Conservation (phyloP, 2,113 vertebrate species). For the Colistium nudipinnis region DNA sequence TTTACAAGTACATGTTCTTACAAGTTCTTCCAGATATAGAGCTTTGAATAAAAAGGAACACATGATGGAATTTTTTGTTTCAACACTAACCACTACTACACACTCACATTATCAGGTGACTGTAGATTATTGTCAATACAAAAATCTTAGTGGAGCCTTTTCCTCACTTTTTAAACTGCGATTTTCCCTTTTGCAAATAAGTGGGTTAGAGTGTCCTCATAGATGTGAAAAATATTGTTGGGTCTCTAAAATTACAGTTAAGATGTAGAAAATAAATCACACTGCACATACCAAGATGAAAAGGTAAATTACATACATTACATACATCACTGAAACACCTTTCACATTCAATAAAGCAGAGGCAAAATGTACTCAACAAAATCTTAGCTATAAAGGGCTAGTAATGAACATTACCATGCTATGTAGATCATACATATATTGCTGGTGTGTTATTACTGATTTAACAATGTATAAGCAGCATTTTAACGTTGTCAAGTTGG, state of each 20-base stretch:
- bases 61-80: constrained; percentile 51
- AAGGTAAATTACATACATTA: too few species aligned
- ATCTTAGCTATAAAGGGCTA: too few species aligned
- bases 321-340: too few species aligned
- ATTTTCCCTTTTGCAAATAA: background rate
- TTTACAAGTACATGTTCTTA: too few species aligned
- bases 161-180: too few species aligned
- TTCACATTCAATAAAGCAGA: too few species aligned
- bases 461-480: background rate
- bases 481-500: background rate
- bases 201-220: background rate
- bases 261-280: too few species aligned
- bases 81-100: constrained; percentile 30
- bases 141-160: too few species aligned
- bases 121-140: constrained; percentile 16
- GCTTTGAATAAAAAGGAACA: constrained; percentile 52
- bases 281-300: too few species aligned
- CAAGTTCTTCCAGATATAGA: constrained; percentile 47
- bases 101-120: too few species aligned
- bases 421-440: background rate
- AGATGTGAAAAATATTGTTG: background rate
- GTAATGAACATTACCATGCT: too few species aligned
- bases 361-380: too few species aligned
- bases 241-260: background rate
- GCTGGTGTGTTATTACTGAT: background rate